These are phyloP conservation scores for Salvelinus sp. DNA, from an alignment of 2,113 vertebrate species.

Conservation along the genomic window DNA sequence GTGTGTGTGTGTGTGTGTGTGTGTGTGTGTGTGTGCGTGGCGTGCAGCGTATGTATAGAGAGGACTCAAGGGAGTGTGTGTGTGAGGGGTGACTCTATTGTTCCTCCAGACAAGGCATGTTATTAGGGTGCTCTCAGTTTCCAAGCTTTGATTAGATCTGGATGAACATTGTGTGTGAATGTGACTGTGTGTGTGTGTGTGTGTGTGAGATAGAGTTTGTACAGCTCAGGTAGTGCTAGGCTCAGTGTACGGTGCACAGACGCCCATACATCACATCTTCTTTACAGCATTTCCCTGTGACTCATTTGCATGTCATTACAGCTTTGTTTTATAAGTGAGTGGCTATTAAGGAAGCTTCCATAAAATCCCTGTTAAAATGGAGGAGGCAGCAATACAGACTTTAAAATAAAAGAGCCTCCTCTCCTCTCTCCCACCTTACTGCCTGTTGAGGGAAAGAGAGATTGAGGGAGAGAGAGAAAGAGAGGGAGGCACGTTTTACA, in stretches of 20 bases:
- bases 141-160: background rate
- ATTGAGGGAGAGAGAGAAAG: constrained; percentile 10
- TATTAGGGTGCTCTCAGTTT: too few relatives aligned
- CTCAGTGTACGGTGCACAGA: constrained; percentile 60
- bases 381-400: constrained; percentile 73
- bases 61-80: background rate
- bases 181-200: background rate
- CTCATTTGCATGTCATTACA: constrained; percentile 79
- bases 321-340: constrained; percentile 81
- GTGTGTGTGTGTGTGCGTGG: constrained; percentile 18
- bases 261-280: constrained; percentile 75
- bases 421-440: constrained; percentile 63
- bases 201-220: constrained; percentile 29
- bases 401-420: constrained; percentile 71
- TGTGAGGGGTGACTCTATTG: constrained; percentile 6
- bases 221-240: constrained; percentile 6
- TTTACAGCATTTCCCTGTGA: constrained; percentile 75
- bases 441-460: constrained; percentile 3
- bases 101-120: background rate
- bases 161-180: background rate
- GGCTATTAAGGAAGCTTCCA: constrained; percentile 78
- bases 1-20: constrained; percentile 9
- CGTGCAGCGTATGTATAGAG: too few relatives aligned
- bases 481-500: constrained; percentile 20
- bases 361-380: constrained; percentile 80